Base-by-base conservation (phyloP, 2,888 invertebrate genomes). In the Perithous albicinctus region DNA sequence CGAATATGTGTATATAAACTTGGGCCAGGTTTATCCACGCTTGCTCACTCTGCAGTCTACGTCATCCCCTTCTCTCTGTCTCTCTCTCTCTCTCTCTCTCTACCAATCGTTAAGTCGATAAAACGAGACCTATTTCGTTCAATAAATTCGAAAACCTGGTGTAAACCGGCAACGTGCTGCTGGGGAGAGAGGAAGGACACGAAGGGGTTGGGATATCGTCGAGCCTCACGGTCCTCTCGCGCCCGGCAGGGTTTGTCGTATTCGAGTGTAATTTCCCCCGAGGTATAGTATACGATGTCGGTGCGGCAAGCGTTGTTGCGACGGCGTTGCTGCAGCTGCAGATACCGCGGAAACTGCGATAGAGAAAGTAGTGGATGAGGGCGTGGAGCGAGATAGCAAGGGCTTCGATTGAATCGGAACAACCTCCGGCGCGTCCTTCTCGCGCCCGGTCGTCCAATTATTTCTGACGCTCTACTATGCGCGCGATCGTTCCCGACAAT, bases 371-470 rank as follows among this genome's bases (percentile, higher is more conserved):
- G 29, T 29, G 41, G 12, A n/a, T n/a, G 35, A 66, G 23, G 6
- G 46, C 6, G 10, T n/a, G 5, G 38, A 69, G 38, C 29, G 32
- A 46, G 67, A 76, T 38, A 46, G 43, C 26, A 63, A 48, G 43
- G 67, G 76, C 73, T 76, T 85, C 83, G 82, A 80, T 83, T 83
- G 78, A 84, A 84, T 84, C 77, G 69, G 59, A 80, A 76, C 70
- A 75, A 54, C 79, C 80, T 75, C 67, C 43, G 79, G 79, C 84
- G 79, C 84, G 79, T 83, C 81, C 82, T 84, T 78, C 78, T 86
- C 82, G 82, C 84, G 82, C 84, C 81, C 84, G 84, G 81, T 85
- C 86, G 85, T 89, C 89, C 90, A 91, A 91, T 91, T 91, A 91
- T 90, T 88, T 87, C 87, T 81, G 84, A 87, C 85, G 87, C 86